phyloP scores from a whole-genome alignment of 2,888 invertebrate species.

The Camptogramma bilineatum region DNA sequence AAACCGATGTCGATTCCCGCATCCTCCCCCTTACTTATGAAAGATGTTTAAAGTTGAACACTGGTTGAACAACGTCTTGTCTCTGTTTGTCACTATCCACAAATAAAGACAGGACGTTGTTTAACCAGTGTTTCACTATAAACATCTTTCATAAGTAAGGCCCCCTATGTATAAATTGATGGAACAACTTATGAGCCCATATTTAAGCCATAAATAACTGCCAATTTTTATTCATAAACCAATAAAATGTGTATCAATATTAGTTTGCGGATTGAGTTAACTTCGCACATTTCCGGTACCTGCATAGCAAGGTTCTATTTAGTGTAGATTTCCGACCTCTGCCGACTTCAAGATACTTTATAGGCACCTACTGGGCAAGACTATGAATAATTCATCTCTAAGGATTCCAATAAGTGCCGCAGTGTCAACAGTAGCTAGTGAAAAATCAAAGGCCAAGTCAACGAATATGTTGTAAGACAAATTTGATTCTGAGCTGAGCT shows the following conservation, averaged over 20 bases:
- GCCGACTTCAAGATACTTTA: conserved; percentile 31
- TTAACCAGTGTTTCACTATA: too few relatives aligned
- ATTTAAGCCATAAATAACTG: background rate
- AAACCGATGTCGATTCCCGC: too few relatives aligned
- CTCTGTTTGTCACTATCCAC: too few relatives aligned
- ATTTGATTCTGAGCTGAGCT: conserved; percentile 29
- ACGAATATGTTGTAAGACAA: conserved; percentile 44
- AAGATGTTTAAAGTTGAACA: too few relatives aligned
- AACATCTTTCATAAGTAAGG: too few relatives aligned
- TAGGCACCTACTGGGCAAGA: conserved; percentile 42
- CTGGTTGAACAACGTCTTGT: too few relatives aligned
- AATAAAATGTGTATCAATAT: background rate
- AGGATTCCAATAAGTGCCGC: conserved; percentile 68
- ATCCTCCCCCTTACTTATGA: too few relatives aligned
- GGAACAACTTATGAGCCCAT: too few relatives aligned
- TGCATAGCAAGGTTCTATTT: background rate
- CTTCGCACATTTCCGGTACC: background rate
- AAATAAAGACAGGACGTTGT: too few relatives aligned
- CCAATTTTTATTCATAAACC: background rate
- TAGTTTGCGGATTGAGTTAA: conserved; percentile 3
- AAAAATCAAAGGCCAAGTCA: conserved; percentile 52
- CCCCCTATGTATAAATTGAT: too few relatives aligned
- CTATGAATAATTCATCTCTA: conserved; percentile 66
- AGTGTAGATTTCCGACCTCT: conserved; percentile 8
- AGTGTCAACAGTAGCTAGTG: conserved; percentile 60